Evolutionary conservation across 2,113 vertebrate genomes (phyloP), one percentile per base, ranked within the genome.

Genomic region (Halichoeres trimaculatus): DNA sequence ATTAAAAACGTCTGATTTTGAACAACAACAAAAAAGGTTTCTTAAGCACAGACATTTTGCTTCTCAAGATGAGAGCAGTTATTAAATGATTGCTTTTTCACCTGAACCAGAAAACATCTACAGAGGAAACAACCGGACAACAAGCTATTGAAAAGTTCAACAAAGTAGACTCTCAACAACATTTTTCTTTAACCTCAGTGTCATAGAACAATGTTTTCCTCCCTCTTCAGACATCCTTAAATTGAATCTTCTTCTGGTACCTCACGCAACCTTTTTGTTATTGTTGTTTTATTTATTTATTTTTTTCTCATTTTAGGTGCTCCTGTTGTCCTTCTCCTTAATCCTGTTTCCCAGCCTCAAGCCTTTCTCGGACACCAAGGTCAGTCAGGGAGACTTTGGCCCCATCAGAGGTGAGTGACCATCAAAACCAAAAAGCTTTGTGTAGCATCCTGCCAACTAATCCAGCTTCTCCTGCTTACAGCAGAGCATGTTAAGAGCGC

Each of bases 321-420:
- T 99, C 40, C 76, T 99, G 80, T 90, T 99, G 43, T 98, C 97
- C 14, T 97, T 98, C 12, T 92, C 93, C 0, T 94, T 99, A 83
- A 96, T 99, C 59, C 19, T 98, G 80, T 95, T 98, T 84, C 97
- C 97, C n/a, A 96, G 92, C 84, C 89, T 97, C 76, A 96, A 95
- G 87, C 95, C 95, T 14, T 97, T 97, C 13, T 76, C 94, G 11
- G n/a, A 87, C 79, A 92, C 83, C 86, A 95, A 95, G 81, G 88
- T 94, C 85, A 94, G 88, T 0, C 90, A 96, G 76, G 88, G 91
- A 0, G 98, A 98, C 91, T 98, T 96, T 71, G 83, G 91, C 7
- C 95, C 95, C 0, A 86, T 98, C 65, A 93, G 96, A 95, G 95
- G 98, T 98, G 85, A 92, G 96, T 81, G 66, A 65, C 55, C 63